Evolutionary conservation across 2,797 vertebrate species (phyloP), one percentile per base, ranked within the genome.

Genomic region (Chloroceryle amazona): DNA sequence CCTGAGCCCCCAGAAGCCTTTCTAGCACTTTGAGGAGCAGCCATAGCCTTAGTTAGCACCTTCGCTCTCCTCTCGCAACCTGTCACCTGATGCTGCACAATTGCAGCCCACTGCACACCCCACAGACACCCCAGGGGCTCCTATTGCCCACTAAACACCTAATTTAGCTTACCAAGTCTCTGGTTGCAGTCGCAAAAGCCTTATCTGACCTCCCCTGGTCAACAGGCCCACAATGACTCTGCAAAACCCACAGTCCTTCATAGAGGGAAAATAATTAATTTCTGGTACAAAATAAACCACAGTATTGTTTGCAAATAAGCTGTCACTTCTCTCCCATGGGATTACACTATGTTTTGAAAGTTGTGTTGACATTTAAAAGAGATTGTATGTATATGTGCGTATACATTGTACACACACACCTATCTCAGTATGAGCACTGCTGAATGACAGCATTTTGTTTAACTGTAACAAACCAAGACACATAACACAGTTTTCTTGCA

Each of bases 31-130:
- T n/a, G 29, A 57, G 41, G 47, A 66, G 13, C n/a, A 82, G 37
- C 8, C n/a, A 46, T 0, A 0, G 26, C 25, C 13, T 23, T 1
- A 0, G 35, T 35, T 51, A 52, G 19, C 2, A 2, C 44, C 33
- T 89, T 52, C 2, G 1, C 6, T 63, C 49, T 11, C 29, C 23
- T 57, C n/a, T 80, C 39, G 15, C 51, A 35, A n/a, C 33, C 55
- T 63, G n/a, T n/a, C 37, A 82, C 42, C 19, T 29, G 39, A 37
- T 55, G 33, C 52, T 52, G 44, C 12, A 39, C 19, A 9, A 29
- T 68, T 28, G 33, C 33, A 70, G 57, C 31, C 49, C 54, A 9
- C 22, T 42, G 29, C 13, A 41, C 22, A 28, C 7, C 63, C 44
- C 44, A 19, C 29, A 86, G 35, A 11, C 11, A 75, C 15, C 25